Base-by-base conservation (phyloP, 2,888 invertebrate species). In the Drosophila atripex region DNA sequence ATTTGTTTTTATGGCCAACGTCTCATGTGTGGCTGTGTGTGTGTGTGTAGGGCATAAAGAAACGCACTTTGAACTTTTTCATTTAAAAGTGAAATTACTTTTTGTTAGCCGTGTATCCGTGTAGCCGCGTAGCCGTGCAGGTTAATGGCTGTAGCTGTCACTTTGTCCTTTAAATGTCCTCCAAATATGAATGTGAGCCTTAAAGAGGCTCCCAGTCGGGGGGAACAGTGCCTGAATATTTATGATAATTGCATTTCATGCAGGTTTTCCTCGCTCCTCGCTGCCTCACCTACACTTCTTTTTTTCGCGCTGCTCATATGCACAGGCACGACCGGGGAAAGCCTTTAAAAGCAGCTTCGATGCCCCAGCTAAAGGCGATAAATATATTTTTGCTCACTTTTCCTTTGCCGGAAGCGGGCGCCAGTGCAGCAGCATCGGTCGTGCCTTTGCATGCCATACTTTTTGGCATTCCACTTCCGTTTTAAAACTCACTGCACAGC, bases 11-110 rank as follows among this genome's bases (percentile, higher is more conserved):
- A 83, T 83, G 63, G 77, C 85, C 66, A 65, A 59, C 28, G 56
- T 78, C 73, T 57, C 73, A 73, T 68, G 43, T 56, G 51, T 68
- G 47, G 53, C 53, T 32, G 49, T 51, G 57, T 39, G 25, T 53
- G 21, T 60, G 63, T 47, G 32, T 52, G n/a, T n/a, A n/a, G n/a
- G 52, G 58, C 52, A 73, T 74, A 78, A 80, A 80, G 85, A 64
- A 86, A 86, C 82, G 82, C 87, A 87, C 88, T 82, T 85, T 83
- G 79, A 83, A 83, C 88, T 87, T 83, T 83, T 83, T 85, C 86
- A 85, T 87, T 83, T 83, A 85, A 83, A 82, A 85, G 76, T 85
- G 77, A 85, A 87, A 83, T 83, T 83, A 85, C 82, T 85, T 83
- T 85, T 83, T 85, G 70, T 84, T 72, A 23, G 65, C 23, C 52